These are phyloP conservation scores for Caenorhabditis wallacei DNA, from an alignment of 2,888 invertebrate species.

Conservation along the genomic window DNA sequence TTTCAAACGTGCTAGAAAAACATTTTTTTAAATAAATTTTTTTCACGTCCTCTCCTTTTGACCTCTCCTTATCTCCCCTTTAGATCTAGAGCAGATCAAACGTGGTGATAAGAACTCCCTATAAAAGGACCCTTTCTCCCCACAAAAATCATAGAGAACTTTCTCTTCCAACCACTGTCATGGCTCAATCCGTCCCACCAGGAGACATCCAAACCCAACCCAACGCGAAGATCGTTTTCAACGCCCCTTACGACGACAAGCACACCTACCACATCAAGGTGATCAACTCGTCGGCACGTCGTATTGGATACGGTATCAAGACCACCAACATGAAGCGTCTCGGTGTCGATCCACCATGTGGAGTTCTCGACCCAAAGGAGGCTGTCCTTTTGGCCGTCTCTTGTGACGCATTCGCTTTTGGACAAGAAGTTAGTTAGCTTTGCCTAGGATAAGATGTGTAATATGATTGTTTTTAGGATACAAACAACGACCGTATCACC, in stretches of 20 bases:
- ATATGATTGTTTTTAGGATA: constrained; percentile 44
- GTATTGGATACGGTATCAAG: constrained; percentile 81
- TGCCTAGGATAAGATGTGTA: neutral
- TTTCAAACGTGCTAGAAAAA: too few relatives aligned
- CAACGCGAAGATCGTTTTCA: constrained; percentile 77
- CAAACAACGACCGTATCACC: constrained; percentile 78
- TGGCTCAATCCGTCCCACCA: constrained; percentile 76
- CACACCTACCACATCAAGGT: constrained; percentile 76
- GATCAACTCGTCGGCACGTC: constrained; percentile 70
- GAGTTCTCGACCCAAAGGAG: constrained; percentile 81
- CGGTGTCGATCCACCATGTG: constrained; percentile 77
- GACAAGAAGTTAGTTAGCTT: constrained; percentile 61
- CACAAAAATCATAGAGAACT: neutral
- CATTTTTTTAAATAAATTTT: too few relatives aligned
- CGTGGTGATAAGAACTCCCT: neutral
- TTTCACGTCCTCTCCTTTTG: neutral
- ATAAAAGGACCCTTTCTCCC: neutral
- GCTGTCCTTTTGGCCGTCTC: constrained; percentile 77
- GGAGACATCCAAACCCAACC: constrained; percentile 76
- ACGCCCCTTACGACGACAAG: constrained; percentile 79
- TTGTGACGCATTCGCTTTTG: constrained; percentile 78
- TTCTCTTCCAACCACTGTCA: constrained; percentile 14
- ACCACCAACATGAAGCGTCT: constrained; percentile 80
- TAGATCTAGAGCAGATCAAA: neutral
- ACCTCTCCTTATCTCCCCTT: neutral